These are phyloP conservation scores for Dorcus hopei DNA, from an alignment of 2,888 invertebrate species.

Conservation along the genomic window DNA sequence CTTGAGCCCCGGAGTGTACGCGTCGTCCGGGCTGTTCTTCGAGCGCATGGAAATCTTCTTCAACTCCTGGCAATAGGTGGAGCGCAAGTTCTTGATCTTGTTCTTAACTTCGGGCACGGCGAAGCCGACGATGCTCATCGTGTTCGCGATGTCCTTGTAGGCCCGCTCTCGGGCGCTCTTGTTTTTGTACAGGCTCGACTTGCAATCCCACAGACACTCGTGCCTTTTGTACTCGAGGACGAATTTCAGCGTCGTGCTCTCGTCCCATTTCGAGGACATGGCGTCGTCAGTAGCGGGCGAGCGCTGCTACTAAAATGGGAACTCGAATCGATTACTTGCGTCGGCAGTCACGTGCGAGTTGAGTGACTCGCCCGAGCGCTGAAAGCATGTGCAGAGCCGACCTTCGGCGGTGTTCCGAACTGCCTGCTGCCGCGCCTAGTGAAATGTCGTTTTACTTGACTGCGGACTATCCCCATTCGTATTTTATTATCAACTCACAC, in stretches of 20 bases:
- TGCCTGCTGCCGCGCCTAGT: too few species aligned
- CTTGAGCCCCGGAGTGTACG: not conserved
- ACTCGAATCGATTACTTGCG: too few species aligned
- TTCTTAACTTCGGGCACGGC: conserved; percentile 1
- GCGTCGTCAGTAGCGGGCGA: too few species aligned
- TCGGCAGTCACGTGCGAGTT: too few species aligned
- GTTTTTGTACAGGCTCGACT: conserved; percentile 1
- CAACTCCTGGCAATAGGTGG: conserved; percentile 4
- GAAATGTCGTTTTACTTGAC: too few species aligned
- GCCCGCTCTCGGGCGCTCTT: conserved; percentile 2
- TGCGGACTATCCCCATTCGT: too few species aligned
- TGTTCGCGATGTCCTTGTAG: not conserved
- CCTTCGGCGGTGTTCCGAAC: too few species aligned
- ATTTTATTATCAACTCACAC: too few species aligned
- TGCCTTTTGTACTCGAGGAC: conserved; percentile 1
- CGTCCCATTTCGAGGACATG: conserved; percentile 1
- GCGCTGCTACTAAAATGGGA: too few species aligned
- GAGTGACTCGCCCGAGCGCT: too few species aligned
- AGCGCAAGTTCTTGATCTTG: conserved; percentile 7
- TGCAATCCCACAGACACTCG: conserved; percentile 3
- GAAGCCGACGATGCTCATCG: conserved; percentile 1
- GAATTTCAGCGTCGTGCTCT: conserved; percentile 3
- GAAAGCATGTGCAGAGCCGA: too few species aligned
- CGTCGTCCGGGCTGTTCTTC: not conserved
- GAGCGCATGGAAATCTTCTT: not conserved